Evolutionary conservation across 1,140 invertebrate species (phyloP), one percentile per base, ranked within the genome.

Genomic region (Cydia splendana): DNA sequence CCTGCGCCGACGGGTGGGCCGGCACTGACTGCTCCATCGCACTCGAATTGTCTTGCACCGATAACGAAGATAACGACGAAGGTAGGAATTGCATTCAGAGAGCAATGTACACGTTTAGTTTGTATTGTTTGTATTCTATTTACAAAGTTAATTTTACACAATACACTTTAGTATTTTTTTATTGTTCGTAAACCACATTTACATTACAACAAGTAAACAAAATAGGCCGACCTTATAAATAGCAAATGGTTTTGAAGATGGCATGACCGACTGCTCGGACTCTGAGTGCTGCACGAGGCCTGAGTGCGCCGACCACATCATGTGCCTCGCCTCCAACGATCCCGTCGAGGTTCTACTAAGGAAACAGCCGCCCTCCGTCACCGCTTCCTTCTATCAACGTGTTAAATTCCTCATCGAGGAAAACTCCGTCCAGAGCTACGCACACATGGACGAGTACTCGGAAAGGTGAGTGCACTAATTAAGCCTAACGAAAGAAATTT

Each of bases 361-460:
- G 45, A 99, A 99, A 94, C 98, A 99, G 86, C 98, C 98, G 2
- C 98, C 98, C 10, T 97, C 98, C 53, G 97, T 99, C 48, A 99
- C 98, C 1, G 98, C 98, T 6, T 98, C 98, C 1, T 99, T 99
- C 93, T 99, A 99, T 88, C 98, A 99, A 90, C 95, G 98, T 62
- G 98, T 99, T 89, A 98, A 98, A 88, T 99, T 99, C 93, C 95
- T 99, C 75, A 98, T 99, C 77, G 98, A 99, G 94, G 98, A 99
- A 91, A 98, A 99, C 91, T 98, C 98, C 77, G 98, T 99, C 34
- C 99, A 99, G 93, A 98, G 97, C 86, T 99, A 99, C 94, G 98
- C 98, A 28, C 98, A 98, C 88, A 97, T 97, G 94, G 97, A 98
- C 93, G 97, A 99, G 93, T 99, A 99, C 94, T 98, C 97, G 83